Evolutionary conservation across 2,797 vertebrate species (phyloP), one percentile per base, ranked within the genome.

Genomic region (Tangara arthus): DNA sequence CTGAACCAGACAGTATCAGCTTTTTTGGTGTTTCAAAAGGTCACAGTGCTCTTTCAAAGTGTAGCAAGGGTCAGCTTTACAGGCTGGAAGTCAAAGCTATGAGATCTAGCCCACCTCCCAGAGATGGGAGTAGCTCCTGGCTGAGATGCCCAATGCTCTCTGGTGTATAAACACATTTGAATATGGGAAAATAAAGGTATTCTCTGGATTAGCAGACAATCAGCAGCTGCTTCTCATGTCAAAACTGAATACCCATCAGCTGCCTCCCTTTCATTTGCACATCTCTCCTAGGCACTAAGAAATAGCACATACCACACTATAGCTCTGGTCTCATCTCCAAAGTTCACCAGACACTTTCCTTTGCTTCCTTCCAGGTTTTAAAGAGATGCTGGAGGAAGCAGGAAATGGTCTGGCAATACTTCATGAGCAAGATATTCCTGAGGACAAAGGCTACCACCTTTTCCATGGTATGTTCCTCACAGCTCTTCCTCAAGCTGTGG

Each of bases 11-110:
- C 22, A 17, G 30, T 26, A 87, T 66, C 73, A 99, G 59, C 97
- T 98, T 98, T 89, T 99, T 97, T 96, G 98, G 98, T 0, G 98
- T 98, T 12, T 99, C 98, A 21, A 71, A 88, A 87, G 49, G 96
- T 98, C 26, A 95, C 97, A 19, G 16, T 72, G 32, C 27, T 89
- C 60, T 47, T 35, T 87, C 37, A 73, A 73, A 22, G 30, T 56
- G 35, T 53, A 89, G 47, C 59, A 69, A 44, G 35, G 10, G 34
- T 59, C 70, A 63, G 42, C 44, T 63, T 47, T 56, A 76, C 11
- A 56, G 39, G 22, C 35, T 77, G 30, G 6, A 87, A 89, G 64
- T 41, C 52, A 53, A 64, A 93, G 64, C 41, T 42, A 21, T 7
- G 35, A 69, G 35, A 22, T 35, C 39, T 59, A 81, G 39, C 30